Base-by-base conservation (phyloP, 1,140 invertebrate species). In the Bombus consobrinus region DNA sequence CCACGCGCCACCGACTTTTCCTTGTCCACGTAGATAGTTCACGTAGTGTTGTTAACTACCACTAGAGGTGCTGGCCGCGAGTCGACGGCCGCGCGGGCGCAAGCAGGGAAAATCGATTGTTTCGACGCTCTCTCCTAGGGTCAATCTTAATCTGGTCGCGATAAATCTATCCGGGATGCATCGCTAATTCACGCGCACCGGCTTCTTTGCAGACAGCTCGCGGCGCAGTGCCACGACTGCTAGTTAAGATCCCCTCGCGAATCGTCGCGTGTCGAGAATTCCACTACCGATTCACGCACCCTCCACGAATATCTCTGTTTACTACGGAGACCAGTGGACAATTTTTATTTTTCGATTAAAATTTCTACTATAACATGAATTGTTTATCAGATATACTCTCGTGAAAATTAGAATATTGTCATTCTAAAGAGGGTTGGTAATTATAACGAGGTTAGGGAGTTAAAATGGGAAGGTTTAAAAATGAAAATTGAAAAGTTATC, bases 21-120 rank as follows among this genome's bases (percentile, higher is more conserved):
- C 32, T 72, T 32, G 34, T 53, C 39, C 43, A 73, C 84, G 71
- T 37, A 62, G 66, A 77, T 57, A 75, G n/a, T 72, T 83, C 85
- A 39, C 34, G 15, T 43, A 53, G 66, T 64, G 8, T 12, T 22
- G 6, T 37, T 28, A 68, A n/a, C n/a, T 53, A 41, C 66, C 72
- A 75, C 57, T 2, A 78, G 74, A 32, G 39, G 80, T 68, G 66
- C 85, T 71, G 74, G 13, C 15, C 37, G n/a, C 66, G 39, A 68
- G 34, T 25, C 47, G n/a, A 32, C 83, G 39, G 53, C 41, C 79
- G 80, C 84, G 80, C 73, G 87, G 82, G 80, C 88, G 91, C 92
- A 89, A 87, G 78, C 73, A 25, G 5, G 43, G n/a, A 80, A 28
- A 80, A 92, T 92, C 91, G 91, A 92, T 92, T 88, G 74, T 68